Evolutionary conservation across 2,888 invertebrate species (phyloP).

Genomic region (Abscondita cerata): DNA sequence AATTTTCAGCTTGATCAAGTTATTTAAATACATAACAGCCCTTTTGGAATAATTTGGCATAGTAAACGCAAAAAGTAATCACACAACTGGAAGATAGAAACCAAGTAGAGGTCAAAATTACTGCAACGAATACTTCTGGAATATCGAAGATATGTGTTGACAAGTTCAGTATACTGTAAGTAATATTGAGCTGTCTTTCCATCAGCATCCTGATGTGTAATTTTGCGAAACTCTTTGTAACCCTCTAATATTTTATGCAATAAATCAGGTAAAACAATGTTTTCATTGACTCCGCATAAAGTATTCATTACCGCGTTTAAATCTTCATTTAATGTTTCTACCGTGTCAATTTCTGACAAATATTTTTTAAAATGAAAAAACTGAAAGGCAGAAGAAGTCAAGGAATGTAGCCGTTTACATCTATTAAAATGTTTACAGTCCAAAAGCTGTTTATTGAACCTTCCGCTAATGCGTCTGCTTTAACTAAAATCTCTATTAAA

Average conservation of each 20-base stretch:
- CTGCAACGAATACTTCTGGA: background rate
- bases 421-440: background rate
- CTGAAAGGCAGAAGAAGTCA: conserved; percentile 21
- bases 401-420: background rate
- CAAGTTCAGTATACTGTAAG: conserved; percentile 24
- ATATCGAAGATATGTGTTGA: background rate
- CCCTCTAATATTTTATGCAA: background rate
- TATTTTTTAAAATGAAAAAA: conserved; percentile 44
- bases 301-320: conserved; percentile 36
- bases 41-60: too few relatives aligned
- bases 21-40: too few relatives aligned
- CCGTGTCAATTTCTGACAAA: conserved; percentile 31
- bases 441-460: conserved; percentile 45
- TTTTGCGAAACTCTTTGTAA: conserved; percentile 20
- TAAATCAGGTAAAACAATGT: conserved; percentile 14
- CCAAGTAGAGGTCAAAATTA: background rate
- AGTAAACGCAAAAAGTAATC: too few relatives aligned
- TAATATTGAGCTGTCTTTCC: conserved; percentile 39
- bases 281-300: conserved; percentile 32
- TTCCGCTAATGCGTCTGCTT: conserved; percentile 44
- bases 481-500: conserved; percentile 44
- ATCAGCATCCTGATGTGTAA: conserved; percentile 33
- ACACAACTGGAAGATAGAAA: too few relatives aligned
- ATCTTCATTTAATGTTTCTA: conserved; percentile 36
- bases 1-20: too few relatives aligned